A percentile compares a stretch with the other conserved stretches of the same genome.
phyloP scores from a whole-genome alignment of 2,113 vertebrate species.

The Tragulus kanchil region DNA sequence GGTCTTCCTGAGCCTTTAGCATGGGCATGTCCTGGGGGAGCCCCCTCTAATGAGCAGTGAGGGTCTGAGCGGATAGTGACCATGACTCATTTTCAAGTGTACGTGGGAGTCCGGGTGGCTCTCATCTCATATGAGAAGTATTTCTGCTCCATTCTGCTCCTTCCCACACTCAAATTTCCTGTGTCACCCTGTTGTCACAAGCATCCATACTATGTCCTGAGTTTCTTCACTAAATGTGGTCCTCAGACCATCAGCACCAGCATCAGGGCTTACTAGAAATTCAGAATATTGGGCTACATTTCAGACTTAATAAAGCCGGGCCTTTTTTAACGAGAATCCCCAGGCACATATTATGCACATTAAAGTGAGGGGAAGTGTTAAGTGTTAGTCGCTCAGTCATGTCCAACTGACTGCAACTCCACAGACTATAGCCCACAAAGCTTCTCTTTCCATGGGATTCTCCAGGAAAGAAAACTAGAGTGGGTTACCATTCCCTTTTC shows the following conservation, averaged over 20 bases:
- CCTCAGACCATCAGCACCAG: background rate
- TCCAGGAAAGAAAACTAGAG: no score
- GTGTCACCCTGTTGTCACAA: background rate
- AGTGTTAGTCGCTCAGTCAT: no score
- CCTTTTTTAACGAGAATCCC: background rate
- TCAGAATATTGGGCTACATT: background rate
- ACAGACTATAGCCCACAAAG: no score
- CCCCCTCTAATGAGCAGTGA: background rate
- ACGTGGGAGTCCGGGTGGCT: background rate
- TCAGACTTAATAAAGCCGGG: background rate
- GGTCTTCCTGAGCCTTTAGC: background rate
- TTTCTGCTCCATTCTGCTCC: constrained; percentile 33
- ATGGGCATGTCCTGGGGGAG: background rate
- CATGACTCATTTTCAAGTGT: constrained; percentile 56
- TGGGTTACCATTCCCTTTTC: no score
- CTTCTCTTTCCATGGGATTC: no score
- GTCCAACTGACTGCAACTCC: no score
- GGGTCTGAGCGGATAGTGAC: background rate
- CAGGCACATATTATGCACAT: background rate
- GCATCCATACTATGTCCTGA: background rate
- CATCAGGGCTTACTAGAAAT: background rate
- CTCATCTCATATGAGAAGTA: constrained; percentile 43
- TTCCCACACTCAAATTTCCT: constrained; percentile 16
- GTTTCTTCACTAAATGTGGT: background rate
- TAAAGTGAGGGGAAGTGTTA: no score